Conservation (phyloP, 1,140 invertebrate species). For the Drosophila ananassae region DNA sequence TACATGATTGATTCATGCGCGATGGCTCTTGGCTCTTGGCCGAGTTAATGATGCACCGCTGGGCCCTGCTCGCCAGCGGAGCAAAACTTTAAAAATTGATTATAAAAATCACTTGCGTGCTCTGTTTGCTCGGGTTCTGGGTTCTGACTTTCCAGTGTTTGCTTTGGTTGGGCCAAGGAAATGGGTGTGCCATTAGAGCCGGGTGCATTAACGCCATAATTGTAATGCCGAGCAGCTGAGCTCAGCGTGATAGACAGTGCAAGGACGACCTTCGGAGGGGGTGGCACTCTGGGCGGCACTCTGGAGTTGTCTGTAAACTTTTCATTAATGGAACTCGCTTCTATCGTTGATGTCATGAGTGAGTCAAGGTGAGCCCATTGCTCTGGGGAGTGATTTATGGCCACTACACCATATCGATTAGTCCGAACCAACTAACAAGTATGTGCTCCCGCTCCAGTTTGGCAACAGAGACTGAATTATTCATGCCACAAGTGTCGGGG, state of each 20-base stretch:
- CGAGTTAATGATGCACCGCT: slow-evolving; percentile 56
- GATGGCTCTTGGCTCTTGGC: slow-evolving; percentile 53
- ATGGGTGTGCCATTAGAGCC: slow-evolving; percentile 25
- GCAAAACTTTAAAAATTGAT: slow-evolving; percentile 54
- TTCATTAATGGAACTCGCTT: slow-evolving; percentile 27
- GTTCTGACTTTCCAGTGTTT: neutral
- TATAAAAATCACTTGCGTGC: slow-evolving; percentile 48
- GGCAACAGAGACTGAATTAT: slow-evolving; percentile 56
- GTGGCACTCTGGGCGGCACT: slow-evolving; percentile 5
- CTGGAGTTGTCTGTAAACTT: slow-evolving; percentile 12
- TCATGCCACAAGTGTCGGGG: slow-evolving; percentile 9
- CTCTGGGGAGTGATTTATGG: neutral
- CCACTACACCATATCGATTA: neutral
- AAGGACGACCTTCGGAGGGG: slow-evolving; percentile 44
- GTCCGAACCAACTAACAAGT: slow-evolving; percentile 10
- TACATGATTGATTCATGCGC: slow-evolving; percentile 73
- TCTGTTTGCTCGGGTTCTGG: slow-evolving; percentile 3
- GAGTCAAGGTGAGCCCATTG: neutral
- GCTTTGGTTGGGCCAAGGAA: slow-evolving; percentile 20
- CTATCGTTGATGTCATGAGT: slow-evolving; percentile 18
- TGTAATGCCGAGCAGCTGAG: slow-evolving; percentile 9
- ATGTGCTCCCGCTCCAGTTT: slow-evolving; percentile 41
- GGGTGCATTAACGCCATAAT: slow-evolving; percentile 35
- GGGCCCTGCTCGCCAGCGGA: slow-evolving; percentile 9
- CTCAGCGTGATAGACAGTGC: slow-evolving; percentile 41